Evolutionary conservation across 2,113 vertebrate genomes (phyloP), one percentile per base, ranked within the genome.

Genomic region (Rana temporaria): DNA sequence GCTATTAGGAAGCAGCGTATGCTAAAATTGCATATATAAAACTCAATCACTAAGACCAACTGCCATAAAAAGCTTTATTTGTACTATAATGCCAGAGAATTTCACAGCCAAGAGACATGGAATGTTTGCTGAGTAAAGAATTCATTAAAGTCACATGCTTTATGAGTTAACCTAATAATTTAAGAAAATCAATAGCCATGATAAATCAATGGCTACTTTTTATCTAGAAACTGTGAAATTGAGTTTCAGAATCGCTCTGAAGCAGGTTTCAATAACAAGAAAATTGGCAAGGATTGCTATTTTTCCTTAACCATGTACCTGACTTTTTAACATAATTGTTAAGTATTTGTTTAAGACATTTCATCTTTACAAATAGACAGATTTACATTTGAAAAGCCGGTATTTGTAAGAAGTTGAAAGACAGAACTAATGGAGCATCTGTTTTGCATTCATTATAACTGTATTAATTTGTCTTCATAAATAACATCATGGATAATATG

Each of bases 71-170:
- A 19, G 30, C 80, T 82, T 82, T 82, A 82, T 75, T 53, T 74
- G 30, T 55, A 65, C 22, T 64, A 73, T 74, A 82, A 75, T 82
- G 60, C 60, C 42, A 74, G 20, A 42, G 20, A n/a, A 18, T 67
- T 75, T 74, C 62, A 66, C 70, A 75, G 80, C 70, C 80, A 82
- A 82, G 74, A 82, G 70, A 67, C 80, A 82, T 66, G 62, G 62
- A 82, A 82, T 82, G 80, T 82, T 82, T 82, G 80, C 80, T 82
- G 80, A 82, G 62, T 59, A 82, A 82, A 82, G 80, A 42, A 82
- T 82, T 75, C 80, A 82, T 82, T 82, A 82, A 62, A 57, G 74
- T 82, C 70, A 66, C 26, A 66, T 75, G 79, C 69, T 82, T 67
- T 75, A 82, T 82, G 80, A 66, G 70, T 59, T 82, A 82, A 82